phyloP scores from a whole-genome alignment of 2,113 vertebrate genomes.

The Perca fluviatilis region DNA sequence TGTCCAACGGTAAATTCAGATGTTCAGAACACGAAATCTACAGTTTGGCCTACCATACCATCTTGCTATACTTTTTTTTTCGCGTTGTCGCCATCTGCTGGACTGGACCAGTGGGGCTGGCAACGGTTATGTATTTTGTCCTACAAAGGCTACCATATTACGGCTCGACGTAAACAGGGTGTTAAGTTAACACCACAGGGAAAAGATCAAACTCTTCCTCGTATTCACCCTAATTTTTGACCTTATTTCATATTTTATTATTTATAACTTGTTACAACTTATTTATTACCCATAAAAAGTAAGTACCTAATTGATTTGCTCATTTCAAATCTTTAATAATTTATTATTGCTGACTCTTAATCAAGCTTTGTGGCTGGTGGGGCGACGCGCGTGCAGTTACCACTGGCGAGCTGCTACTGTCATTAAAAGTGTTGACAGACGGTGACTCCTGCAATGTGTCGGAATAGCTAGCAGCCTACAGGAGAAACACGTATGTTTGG shows the following conservation, averaged over 20 bases:
- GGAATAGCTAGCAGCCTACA: too few relatives aligned
- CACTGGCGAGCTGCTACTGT: background rate
- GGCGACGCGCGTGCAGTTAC: background rate
- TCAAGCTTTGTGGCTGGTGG: background rate
- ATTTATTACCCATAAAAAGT: background rate
- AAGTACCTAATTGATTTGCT: background rate
- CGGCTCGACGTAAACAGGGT: background rate
- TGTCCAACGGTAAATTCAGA: too few relatives aligned
- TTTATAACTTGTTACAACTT: background rate
- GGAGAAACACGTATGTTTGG: background rate
- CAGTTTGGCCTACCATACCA: too few relatives aligned
- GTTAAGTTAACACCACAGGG: too few relatives aligned
- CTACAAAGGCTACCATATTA: background rate
- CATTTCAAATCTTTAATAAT: background rate
- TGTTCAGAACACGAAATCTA: too few relatives aligned
- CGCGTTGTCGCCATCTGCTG: background rate
- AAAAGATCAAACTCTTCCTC: background rate
- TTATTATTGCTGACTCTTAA: background rate
- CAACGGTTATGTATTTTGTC: background rate
- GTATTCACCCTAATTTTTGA: background rate
- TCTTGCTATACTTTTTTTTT: background rate
- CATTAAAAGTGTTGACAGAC: background rate
- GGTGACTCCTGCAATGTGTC: background rate
- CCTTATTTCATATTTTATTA: background rate
- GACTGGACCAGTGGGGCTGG: background rate